Evolutionary conservation across 1,140 invertebrate species (phyloP), one percentile per base, ranked within the genome.

Genomic region (Habropoda laboriosa): DNA sequence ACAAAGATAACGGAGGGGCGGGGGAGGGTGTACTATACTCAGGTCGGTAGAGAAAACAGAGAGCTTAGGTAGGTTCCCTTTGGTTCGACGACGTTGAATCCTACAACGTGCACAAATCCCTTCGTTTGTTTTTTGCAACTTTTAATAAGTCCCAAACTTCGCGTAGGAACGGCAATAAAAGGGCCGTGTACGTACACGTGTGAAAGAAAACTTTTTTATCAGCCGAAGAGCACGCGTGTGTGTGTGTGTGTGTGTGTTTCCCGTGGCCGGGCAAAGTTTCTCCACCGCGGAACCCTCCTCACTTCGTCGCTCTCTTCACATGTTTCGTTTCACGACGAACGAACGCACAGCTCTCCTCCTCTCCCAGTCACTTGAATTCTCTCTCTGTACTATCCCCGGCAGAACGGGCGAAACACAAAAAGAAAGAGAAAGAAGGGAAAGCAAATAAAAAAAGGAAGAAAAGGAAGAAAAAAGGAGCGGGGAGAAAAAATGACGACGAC

Each of bases 131-230:
- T 24, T 35, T 58, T 24, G 3, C 35, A 40, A 70, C 67, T 63
- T 63, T 74, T 74, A 63, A 74, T 63, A 74, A 63, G 60, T 74
- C 71, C 57, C 45, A 35, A 71, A 73, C 40, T 74, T 18, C n/a
- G 21, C 16, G 27, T n/a, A 12, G n/a, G 57, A 42, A 38, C 42
- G 38, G 21, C 24, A 18, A 45, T 27, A 57, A 42, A 45, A 24
- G 18, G 18, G 2, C 7, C 8, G 27, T 18, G 13, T 21, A 12
- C 27, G 32, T n/a, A n/a, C 57, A 10, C 7, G 40, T 5, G n/a
- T 3, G 7, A 38, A 35, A 60, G 45, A 35, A 32, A 32, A 27
- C 24, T 49, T 68, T 68, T 38, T 10, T 60, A 63, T 73, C 71
- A 16, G n/a, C 18, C 35, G 67, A 55, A n/a, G n/a, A n/a, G n/a